phyloP scores from a whole-genome alignment of 2,888 invertebrate genomes.

The Nephrocerus scutellatus region DNA sequence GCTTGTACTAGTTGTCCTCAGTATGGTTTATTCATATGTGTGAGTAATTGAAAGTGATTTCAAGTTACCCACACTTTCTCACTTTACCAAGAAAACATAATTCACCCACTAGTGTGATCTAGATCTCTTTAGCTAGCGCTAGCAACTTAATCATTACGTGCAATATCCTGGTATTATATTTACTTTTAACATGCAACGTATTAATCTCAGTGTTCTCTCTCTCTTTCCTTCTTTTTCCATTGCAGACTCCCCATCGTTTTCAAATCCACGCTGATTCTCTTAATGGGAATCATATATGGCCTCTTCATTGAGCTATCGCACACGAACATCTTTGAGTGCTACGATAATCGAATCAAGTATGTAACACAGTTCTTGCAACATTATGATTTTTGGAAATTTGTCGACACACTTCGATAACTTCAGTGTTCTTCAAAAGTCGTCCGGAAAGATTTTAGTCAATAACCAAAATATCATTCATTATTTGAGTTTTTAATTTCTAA shows the following conservation, averaged over 20 bases:
- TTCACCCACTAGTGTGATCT: not conserved
- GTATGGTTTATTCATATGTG: too few species aligned
- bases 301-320: constrained; percentile 77
- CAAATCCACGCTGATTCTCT: constrained; percentile 67
- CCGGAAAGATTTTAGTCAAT: too few species aligned
- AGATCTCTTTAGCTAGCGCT: not conserved
- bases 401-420: too few species aligned
- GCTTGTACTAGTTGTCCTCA: too few species aligned
- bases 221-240: constrained; percentile 2
- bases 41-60: too few species aligned
- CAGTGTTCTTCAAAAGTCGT: too few species aligned
- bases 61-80: too few species aligned
- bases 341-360: constrained; percentile 71
- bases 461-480: too few species aligned
- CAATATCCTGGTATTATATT: not conserved
- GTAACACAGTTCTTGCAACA: too few species aligned
- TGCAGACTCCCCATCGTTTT: constrained; percentile 68
- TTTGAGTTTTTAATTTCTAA: too few species aligned
- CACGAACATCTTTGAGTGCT: constrained; percentile 70
- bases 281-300: constrained; percentile 74
- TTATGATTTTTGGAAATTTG: too few species aligned
- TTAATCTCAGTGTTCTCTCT: not conserved
- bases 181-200: too few species aligned
- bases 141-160: not conserved
- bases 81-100: not conserved